Evolutionary conservation across 2,113 vertebrate species (phyloP), one percentile per base, ranked within the genome.

Genomic region (Oxygymnocypris stewartii): DNA sequence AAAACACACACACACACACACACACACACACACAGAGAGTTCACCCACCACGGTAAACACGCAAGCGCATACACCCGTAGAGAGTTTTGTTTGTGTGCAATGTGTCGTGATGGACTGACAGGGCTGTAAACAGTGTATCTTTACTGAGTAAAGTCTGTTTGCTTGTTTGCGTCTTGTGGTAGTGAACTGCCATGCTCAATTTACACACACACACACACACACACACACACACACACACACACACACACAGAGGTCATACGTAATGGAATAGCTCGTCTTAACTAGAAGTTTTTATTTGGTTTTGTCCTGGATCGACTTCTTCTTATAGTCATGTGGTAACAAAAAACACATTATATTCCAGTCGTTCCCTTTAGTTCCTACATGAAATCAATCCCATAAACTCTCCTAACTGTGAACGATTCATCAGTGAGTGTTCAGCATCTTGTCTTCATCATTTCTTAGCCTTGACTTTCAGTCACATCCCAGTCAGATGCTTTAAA

Each of bases 121-220:
- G 31, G 23, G 54, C 35, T 80, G 57, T 80, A 80, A 80, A 80
- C 78, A 16, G 54, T 78, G 74, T 67, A 65, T 54, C 74, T 84
- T 18, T 75, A n/a, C 54, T 86, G 79, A 84, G 23, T 78, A 54
- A 87, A 83, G 80, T 83, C 59, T 87, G 86, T 86, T 81, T 75
- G 69, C 73, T 63, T 59, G 49, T 79, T 73, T 88, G 80, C 31
- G 14, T 47, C 47, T 49, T 86, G 76, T 85, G 69, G 77, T 85
- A 82, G 67, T 4, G 37, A 63, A 51, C 16, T 20, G 76, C 37
- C 40, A 80, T 7, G 71, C n/a, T 77, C 75, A 57, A 89, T 85
- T 85, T 81, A 57, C 47, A 77, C 59, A 84, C 35, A 73, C 69
- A 71, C 16, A 69, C 69, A 74, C 80, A 84, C 35, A 86, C 65